Conservation (phyloP, 2,888 invertebrate species). For the Catonia carolina region DNA sequence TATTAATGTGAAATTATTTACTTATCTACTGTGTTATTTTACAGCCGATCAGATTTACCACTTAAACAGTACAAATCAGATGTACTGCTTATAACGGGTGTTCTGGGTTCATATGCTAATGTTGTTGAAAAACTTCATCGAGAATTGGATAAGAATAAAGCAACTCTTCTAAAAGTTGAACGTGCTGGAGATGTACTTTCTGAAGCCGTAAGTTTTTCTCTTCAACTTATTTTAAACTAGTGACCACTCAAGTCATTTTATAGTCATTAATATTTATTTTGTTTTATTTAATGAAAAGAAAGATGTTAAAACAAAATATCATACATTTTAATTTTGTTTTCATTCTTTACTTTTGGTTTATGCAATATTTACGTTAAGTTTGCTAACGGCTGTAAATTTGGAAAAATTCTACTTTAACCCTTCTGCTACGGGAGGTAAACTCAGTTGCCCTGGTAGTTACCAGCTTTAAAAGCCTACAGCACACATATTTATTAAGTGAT, state of each 20-base stretch:
- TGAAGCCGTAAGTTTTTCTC: constrained; percentile 60
- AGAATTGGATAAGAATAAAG: constrained; percentile 71
- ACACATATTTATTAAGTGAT: too few relatives aligned
- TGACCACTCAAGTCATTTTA: not conserved
- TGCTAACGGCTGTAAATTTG: too few relatives aligned
- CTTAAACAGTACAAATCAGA: constrained; percentile 68
- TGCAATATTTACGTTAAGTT: too few relatives aligned
- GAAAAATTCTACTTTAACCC: too few relatives aligned
- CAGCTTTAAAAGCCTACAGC: too few relatives aligned
- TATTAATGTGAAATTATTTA: too few relatives aligned
- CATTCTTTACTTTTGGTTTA: not conserved
- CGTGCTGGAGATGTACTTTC: constrained; percentile 79
- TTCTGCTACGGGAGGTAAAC: too few relatives aligned
- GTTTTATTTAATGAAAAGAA: too few relatives aligned
- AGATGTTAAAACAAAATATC: too few relatives aligned
- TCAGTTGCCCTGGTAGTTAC: too few relatives aligned
- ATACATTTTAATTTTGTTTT: not conserved
- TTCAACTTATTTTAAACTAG: not conserved
- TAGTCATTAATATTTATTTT: not conserved
- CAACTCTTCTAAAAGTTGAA: constrained; percentile 78
- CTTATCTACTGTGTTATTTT: too few relatives aligned
- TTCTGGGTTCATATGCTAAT: constrained; percentile 67
- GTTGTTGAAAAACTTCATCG: constrained; percentile 74
- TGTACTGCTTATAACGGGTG: constrained; percentile 72
- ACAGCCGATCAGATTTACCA: constrained; percentile 63